Evolutionary conservation across 2,113 vertebrate species (phyloP).

Genomic region (Petroica traversi): DNA sequence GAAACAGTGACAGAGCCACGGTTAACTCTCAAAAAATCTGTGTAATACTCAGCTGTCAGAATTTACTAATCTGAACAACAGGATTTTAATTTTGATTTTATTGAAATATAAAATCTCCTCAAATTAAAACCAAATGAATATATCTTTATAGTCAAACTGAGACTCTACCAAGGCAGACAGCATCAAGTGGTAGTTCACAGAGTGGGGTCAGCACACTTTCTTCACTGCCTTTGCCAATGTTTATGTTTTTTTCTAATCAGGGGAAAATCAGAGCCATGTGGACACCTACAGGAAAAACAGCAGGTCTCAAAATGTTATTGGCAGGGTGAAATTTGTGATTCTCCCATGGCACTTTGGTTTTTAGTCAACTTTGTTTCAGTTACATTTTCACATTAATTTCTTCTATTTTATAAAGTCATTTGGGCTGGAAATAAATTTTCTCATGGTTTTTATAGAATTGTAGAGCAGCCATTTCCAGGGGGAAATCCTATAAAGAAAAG

Average conservation of each 20-base stretch:
- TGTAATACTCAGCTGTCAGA: not conserved
- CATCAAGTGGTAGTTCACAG: conserved; percentile 28
- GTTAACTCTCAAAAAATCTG: not conserved
- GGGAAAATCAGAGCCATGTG: conserved; percentile 74
- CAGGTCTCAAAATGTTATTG: conserved; percentile 43
- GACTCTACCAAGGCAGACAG: conserved; percentile 15
- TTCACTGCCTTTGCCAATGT: conserved; percentile 53
- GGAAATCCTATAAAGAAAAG: conserved; percentile 35
- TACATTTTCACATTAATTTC: conserved; percentile 13
- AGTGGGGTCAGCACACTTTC: conserved; percentile 32
- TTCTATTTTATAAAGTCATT: not conserved
- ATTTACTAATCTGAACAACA: not conserved
- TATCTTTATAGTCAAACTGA: conserved; percentile 35
- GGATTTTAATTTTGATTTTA: conserved; percentile 48
- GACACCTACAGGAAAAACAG: conserved; percentile 56
- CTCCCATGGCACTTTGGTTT: not conserved
- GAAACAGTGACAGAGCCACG: not conserved
- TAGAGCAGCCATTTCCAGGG: conserved; percentile 13
- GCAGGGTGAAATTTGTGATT: conserved; percentile 11
- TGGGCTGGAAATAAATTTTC: conserved; percentile 8
- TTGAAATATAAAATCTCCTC: conserved; percentile 49
- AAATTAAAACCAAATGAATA: conserved; percentile 61
- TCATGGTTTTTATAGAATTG: not conserved
- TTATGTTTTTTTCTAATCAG: conserved; percentile 68
- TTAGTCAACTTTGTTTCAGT: not conserved